These are phyloP conservation scores for Homarus gammarus DNA, from an alignment of 2,888 invertebrate genomes.

Conservation along the genomic window DNA sequence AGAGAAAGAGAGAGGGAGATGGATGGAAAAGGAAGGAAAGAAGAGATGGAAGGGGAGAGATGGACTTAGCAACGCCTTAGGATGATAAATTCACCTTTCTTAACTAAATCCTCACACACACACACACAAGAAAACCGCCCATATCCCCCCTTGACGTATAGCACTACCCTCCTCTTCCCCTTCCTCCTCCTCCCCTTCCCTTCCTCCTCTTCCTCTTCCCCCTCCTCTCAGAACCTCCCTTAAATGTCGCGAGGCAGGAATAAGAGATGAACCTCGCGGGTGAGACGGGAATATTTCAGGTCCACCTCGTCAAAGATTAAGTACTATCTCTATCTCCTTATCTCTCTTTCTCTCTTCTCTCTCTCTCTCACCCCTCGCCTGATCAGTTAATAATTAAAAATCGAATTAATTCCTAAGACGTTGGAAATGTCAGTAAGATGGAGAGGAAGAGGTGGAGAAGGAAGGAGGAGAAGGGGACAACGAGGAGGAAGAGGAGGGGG, in stretches of 20 bases:
- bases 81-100: not conserved
- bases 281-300: not conserved
- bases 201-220: not conserved
- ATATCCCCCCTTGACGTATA: not conserved
- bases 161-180: not conserved
- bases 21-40: not conserved
- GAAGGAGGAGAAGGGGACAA: not conserved
- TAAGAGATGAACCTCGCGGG: not conserved
- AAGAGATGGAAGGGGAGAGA: not conserved
- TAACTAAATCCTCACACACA: not conserved
- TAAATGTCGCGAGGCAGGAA: not conserved
- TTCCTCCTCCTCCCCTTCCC: too few relatives aligned
- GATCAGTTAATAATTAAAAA: not conserved
- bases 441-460: not conserved
- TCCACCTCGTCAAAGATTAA: slow-evolving; percentile 19
- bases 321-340: not conserved
- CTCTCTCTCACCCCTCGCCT: not conserved
- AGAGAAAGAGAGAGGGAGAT: not conserved
- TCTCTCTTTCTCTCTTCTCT: not conserved
- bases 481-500: not conserved
- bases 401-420: not conserved
- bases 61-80: not conserved
- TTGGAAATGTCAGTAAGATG: not conserved
- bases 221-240: not conserved
- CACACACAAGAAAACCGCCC: not conserved